Evolutionary conservation across 2,113 vertebrate genomes (phyloP).

Genomic region (Ancistrus triradiatus): DNA sequence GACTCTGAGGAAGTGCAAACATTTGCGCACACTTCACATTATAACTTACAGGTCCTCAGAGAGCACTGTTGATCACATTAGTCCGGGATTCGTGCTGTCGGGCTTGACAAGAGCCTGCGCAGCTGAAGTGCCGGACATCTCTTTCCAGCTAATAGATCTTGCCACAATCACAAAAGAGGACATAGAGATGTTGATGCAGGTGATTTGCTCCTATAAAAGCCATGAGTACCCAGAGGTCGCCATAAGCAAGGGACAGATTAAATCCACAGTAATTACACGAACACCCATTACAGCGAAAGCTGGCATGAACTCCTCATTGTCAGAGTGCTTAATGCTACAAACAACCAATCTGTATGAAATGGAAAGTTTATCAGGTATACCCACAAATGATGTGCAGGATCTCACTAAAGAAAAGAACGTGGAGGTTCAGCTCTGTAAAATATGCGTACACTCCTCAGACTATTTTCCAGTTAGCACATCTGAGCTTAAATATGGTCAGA

Average conservation of each 20-base stretch:
- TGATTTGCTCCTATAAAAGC: conserved; percentile 60
- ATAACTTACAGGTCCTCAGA: conserved; percentile 77
- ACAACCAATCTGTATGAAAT: conserved; percentile 65
- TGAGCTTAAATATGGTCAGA: conserved; percentile 67
- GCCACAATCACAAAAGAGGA: conserved; percentile 69
- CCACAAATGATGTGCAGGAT: not conserved
- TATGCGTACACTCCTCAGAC: conserved; percentile 80
- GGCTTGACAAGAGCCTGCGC: conserved; percentile 78
- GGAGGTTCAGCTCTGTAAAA: conserved; percentile 67
- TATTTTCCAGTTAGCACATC: conserved; percentile 78
- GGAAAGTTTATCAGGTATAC: conserved; percentile 64
- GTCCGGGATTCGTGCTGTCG: conserved; percentile 72
- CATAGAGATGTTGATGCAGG: conserved; percentile 64
- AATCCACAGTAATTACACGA: conserved; percentile 56
- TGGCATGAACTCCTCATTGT: conserved; percentile 19
- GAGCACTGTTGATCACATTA: conserved; percentile 68
- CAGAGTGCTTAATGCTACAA: conserved; percentile 62
- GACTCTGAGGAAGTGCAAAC: conserved; percentile 58
- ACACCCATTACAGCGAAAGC: conserved; percentile 51
- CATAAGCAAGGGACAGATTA: conserved; percentile 69
- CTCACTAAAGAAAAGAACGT: conserved; percentile 46
- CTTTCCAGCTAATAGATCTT: conserved; percentile 80
- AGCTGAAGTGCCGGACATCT: conserved; percentile 66
- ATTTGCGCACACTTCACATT: conserved; percentile 54
- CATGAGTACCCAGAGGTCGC: conserved; percentile 69